Evolutionary conservation across 2,797 vertebrate genomes (phyloP).

Genomic region (Schizopygopsis pylzovi): DNA sequence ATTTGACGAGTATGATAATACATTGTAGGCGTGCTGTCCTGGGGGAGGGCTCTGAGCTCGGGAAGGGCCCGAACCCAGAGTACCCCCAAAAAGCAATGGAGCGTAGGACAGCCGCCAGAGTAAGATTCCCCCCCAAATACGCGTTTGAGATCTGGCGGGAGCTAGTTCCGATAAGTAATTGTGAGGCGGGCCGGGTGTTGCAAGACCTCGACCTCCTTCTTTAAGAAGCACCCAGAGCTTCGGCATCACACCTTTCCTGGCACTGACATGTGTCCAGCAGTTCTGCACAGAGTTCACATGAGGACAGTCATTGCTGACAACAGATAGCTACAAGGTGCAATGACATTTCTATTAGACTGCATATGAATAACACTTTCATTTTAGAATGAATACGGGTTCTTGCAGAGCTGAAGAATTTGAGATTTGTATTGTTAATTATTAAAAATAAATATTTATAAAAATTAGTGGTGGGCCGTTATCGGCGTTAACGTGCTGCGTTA

Average conservation of each 20-base stretch:
- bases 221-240: constrained; percentile 89
- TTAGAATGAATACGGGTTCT: background rate
- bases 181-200: too few relatives aligned
- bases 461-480: too few relatives aligned
- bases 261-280: constrained; percentile 93
- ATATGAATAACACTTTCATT: background rate
- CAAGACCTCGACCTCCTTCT: constrained; percentile 91
- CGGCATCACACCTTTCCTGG: constrained; percentile 91
- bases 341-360: background rate
- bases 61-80: too few relatives aligned
- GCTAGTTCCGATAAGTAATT: too few relatives aligned
- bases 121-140: too few relatives aligned
- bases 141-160: too few relatives aligned
- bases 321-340: background rate
- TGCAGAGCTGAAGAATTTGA: background rate
- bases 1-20: too few relatives aligned
- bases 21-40: too few relatives aligned
- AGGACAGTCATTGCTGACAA: background rate
- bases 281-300: constrained; percentile 75
- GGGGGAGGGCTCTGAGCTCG: too few relatives aligned
- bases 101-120: too few relatives aligned
- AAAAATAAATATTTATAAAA: background rate
- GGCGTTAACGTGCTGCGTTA: too few relatives aligned
- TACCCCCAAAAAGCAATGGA: too few relatives aligned
- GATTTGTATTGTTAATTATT: background rate